A percentile compares a stretch with the other conserved stretches of the same genome.
phyloP scores from a whole-genome alignment of 2,888 invertebrate species.

The Fragum whitleyi region DNA sequence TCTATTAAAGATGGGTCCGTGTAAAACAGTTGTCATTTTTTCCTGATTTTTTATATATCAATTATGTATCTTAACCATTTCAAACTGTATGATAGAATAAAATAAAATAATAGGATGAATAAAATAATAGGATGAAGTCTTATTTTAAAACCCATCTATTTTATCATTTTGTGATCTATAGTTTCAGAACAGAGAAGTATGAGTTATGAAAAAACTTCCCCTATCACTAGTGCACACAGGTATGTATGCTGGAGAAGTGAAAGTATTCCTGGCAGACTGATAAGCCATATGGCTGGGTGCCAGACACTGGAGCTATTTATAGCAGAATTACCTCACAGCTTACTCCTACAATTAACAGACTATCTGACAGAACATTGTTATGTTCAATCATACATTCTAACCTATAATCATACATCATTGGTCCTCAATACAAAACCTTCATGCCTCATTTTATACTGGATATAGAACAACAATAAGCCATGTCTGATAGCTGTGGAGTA shows the following conservation, averaged over 20 bases:
- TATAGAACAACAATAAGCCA: too few species aligned
- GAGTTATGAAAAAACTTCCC: slow-evolving; percentile 2
- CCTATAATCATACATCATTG: not conserved
- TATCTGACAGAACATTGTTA: not conserved
- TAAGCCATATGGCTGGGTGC: slow-evolving; percentile 13
- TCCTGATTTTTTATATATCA: too few species aligned
- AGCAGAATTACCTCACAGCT: slow-evolving; percentile 17
- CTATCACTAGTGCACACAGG: slow-evolving; percentile 7
- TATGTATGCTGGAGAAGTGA: slow-evolving; percentile 1
- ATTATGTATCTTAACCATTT: too few species aligned
- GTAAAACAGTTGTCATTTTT: too few species aligned
- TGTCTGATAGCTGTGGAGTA: too few species aligned
- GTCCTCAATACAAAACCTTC: not conserved
- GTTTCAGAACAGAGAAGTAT: not conserved
- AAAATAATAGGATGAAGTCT: too few species aligned
- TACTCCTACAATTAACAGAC: slow-evolving; percentile 10
- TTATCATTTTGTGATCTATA: too few species aligned
- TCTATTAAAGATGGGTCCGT: too few species aligned
- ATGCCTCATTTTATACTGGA: too few species aligned
- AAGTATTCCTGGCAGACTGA: slow-evolving; percentile 10
- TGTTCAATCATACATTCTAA: not conserved
- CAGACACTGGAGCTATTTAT: slow-evolving; percentile 13
- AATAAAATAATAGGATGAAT: too few species aligned
- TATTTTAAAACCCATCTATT: too few species aligned
- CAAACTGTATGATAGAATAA: too few species aligned